A percentile compares a stretch with the other conserved stretches of the same genome.
Evolutionary conservation across 2,797 vertebrate species (phyloP).

Genomic region (Eupleurogrammus muticus): DNA sequence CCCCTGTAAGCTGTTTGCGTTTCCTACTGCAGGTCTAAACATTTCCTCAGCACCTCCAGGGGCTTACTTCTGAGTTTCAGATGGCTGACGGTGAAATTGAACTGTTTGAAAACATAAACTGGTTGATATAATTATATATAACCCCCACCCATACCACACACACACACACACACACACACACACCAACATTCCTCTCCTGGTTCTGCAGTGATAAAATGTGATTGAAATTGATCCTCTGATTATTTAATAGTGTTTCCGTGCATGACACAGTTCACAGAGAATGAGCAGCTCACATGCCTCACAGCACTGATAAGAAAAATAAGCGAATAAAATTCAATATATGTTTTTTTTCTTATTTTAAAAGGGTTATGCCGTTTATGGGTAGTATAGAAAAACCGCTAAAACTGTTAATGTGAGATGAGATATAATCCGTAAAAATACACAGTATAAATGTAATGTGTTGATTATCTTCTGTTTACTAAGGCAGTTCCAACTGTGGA

Average conservation of each 20-base stretch:
- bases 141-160: no score
- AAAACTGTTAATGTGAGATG: conserved; percentile 2
- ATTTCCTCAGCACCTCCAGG: conserved; percentile 30
- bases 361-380: no score
- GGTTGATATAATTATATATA: conserved; percentile 44
- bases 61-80: conserved; percentile 39
- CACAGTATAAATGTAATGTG: not conserved
- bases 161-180: no score
- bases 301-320: conserved; percentile 24
- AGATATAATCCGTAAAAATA: conserved; percentile 4
- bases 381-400: not conserved
- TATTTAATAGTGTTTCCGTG: conserved; percentile 40
- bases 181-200: conserved; percentile 26
- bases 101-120: conserved; percentile 64
- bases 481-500: conserved; percentile 8
- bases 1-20: conserved; percentile 32
- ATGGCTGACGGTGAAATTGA: conserved; percentile 57
- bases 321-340: not conserved
- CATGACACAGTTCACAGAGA: conserved; percentile 8
- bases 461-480: not conserved
- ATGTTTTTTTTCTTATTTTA: not conserved
- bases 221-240: conserved; percentile 49
- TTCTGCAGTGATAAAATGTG: conserved; percentile 35
- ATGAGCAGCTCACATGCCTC: conserved; percentile 18
- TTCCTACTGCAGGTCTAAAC: conserved; percentile 39